These are phyloP conservation scores for Tachysurus fulvidraco DNA, from an alignment of 2,113 vertebrate genomes.

Conservation along the genomic window DNA sequence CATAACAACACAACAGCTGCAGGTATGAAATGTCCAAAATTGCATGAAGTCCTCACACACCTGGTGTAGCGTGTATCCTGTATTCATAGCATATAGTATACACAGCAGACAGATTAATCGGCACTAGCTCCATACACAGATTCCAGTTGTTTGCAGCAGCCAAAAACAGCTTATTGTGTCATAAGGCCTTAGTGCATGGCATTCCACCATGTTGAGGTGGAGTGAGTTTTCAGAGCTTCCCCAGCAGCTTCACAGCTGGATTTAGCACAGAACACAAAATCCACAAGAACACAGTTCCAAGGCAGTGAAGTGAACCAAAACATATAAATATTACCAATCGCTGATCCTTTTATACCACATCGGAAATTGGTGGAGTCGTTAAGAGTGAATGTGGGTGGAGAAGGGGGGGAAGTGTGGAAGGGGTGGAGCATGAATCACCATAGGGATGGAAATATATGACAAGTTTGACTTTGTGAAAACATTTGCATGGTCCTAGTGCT, in stretches of 20 bases:
- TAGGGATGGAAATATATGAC: background rate
- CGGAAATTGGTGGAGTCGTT: constrained; percentile 12
- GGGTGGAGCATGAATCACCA: background rate
- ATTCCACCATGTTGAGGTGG: constrained; percentile 31
- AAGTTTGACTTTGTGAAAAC: background rate
- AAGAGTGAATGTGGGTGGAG: background rate
- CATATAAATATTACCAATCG: constrained; percentile 5
- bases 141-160: constrained; percentile 7
- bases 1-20: constrained; percentile 44
- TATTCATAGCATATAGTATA: constrained; percentile 2
- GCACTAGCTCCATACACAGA: constrained; percentile 10
- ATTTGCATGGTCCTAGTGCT: background rate
- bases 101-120: constrained; percentile 24
- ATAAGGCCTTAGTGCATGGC: constrained; percentile 26
- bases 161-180: constrained; percentile 36
- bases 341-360: constrained; percentile 16
- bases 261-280: constrained; percentile 29
- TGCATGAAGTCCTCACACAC: constrained; percentile 6
- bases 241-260: constrained; percentile 23
- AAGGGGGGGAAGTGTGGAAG: background rate
- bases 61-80: background rate
- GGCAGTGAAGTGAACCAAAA: background rate
- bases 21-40: background rate
- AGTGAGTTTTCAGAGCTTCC: constrained; percentile 13
- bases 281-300: constrained; percentile 6